These are phyloP conservation scores for Drosophila affinis DNA, from an alignment of 2,888 invertebrate species.

Conservation along the genomic window DNA sequence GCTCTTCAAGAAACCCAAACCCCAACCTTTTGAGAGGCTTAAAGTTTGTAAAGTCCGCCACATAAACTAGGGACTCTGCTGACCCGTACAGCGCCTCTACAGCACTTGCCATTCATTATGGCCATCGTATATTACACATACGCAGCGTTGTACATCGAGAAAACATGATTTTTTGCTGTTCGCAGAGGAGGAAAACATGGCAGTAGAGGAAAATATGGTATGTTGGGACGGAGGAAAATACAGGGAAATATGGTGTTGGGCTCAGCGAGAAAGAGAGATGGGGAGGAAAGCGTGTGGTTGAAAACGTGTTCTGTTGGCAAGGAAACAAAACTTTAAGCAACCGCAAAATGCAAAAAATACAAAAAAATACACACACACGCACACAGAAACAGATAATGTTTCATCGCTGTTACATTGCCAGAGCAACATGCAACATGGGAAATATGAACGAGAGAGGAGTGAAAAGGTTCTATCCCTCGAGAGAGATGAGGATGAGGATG, in stretches of 20 bases:
- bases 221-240: too few relatives aligned
- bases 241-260: too few relatives aligned
- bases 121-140: constrained; percentile 53
- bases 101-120: constrained; percentile 37
- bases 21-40: background rate
- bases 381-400: constrained; percentile 13
- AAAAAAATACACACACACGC: background rate
- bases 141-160: constrained; percentile 47
- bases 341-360: constrained; percentile 20
- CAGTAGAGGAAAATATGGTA: background rate
- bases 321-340: constrained; percentile 28
- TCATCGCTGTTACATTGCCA: constrained; percentile 44
- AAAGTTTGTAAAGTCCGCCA: background rate
- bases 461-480: constrained; percentile 12
- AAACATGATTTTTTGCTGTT: constrained; percentile 40
- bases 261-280: background rate
- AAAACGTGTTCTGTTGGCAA: background rate
- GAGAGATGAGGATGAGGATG: background rate
- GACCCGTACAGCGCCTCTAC: constrained; percentile 16
- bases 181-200: background rate
- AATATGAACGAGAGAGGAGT: constrained; percentile 47
- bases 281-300: background rate
- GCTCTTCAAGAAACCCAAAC: background rate
- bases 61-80: constrained; percentile 19
- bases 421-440: constrained; percentile 60